Evolutionary conservation across 2,113 vertebrate species (phyloP).

Genomic region (Poicephalus meyeri): DNA sequence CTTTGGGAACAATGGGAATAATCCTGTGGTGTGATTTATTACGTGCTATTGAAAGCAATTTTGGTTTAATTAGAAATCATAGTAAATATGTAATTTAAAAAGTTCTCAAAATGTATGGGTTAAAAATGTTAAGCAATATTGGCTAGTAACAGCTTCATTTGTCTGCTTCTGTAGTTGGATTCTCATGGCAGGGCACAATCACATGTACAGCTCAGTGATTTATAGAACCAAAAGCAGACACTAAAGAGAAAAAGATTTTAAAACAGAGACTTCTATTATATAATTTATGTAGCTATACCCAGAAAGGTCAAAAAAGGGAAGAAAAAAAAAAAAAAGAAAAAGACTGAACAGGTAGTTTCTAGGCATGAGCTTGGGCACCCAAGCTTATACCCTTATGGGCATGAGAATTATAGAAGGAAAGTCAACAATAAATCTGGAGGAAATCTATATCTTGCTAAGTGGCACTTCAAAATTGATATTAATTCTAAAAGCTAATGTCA

Average conservation of each 20-base stretch:
- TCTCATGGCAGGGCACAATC: neutral
- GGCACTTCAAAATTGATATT: neutral
- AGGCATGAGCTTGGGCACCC: neutral
- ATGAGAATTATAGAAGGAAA: neutral
- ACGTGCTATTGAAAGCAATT: neutral
- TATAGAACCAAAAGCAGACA: neutral
- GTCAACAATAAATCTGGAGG: neutral
- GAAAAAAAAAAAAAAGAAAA: neutral
- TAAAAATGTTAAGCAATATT: constrained; percentile 14
- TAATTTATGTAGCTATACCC: neutral
- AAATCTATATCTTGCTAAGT: neutral
- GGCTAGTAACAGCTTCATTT: constrained; percentile 22
- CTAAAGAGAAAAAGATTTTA: constrained; percentile 58
- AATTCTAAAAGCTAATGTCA: neutral
- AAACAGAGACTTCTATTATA: constrained; percentile 21
- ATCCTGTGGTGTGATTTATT: neutral
- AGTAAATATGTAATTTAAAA: constrained; percentile 31
- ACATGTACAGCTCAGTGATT: neutral
- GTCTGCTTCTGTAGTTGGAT: neutral
- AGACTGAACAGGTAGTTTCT: neutral
- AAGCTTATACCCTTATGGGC: neutral
- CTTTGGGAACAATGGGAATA: neutral
- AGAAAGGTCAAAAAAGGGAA: neutral
- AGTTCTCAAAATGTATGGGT: neutral
- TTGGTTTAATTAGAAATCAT: constrained; percentile 11